phyloP scores from a whole-genome alignment of 2,113 vertebrate species.

The Cyprinus carpio region DNA sequence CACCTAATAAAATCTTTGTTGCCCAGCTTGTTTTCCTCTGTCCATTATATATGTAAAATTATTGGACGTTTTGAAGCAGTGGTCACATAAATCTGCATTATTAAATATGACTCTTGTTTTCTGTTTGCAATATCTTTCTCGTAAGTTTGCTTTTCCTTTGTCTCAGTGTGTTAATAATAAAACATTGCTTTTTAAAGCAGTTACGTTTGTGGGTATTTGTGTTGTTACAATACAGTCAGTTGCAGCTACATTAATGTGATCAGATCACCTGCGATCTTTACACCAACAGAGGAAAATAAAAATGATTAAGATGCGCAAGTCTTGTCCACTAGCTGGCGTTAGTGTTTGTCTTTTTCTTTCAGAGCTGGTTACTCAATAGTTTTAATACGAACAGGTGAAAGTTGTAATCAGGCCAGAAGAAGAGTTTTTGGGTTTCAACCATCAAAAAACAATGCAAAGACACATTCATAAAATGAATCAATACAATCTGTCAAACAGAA shows the following conservation, averaged over 20 bases:
- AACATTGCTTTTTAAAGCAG: no score
- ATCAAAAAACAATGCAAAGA: background rate
- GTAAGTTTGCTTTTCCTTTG: background rate
- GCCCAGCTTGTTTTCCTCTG: background rate
- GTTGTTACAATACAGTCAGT: background rate
- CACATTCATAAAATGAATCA: background rate
- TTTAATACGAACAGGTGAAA: background rate
- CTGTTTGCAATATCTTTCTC: background rate
- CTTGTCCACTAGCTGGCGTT: background rate
- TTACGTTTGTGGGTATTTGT: background rate
- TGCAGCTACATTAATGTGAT: background rate
- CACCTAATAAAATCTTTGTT: background rate
- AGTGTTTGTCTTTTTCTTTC: background rate
- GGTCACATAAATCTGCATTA: background rate
- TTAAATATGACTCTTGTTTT: no score
- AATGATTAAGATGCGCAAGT: background rate
- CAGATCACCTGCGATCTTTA: background rate
- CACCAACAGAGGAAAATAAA: background rate
- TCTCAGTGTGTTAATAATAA: background rate
- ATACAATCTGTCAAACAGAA: no score
- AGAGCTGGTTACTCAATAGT: background rate
- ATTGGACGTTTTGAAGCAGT: background rate
- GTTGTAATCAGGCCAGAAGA: background rate
- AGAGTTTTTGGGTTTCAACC: background rate
- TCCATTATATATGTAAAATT: background rate